phyloP scores from a whole-genome alignment of 1,140 invertebrate genomes.

The Chironomus striatipennis region DNA sequence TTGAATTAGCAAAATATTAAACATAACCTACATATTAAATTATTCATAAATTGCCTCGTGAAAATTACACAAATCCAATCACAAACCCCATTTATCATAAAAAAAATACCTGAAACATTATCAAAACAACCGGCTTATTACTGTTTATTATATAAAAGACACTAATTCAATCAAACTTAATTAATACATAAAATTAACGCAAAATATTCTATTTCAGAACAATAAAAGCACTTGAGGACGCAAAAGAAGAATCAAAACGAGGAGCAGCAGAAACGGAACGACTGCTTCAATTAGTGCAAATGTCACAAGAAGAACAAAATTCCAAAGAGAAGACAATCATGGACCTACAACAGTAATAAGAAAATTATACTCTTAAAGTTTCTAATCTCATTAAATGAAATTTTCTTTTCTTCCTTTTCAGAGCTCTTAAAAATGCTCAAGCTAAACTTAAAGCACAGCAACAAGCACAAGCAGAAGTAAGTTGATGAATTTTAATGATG shows the following conservation, averaged over 20 bases:
- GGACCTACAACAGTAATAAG: conserved; percentile 87
- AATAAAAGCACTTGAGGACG: conserved; percentile 54
- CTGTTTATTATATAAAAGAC: too few species aligned
- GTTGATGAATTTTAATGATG: conserved; percentile 30
- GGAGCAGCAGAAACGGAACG: conserved; percentile 82
- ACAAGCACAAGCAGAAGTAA: conserved; percentile 54
- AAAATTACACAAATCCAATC: too few species aligned
- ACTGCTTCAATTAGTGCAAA: conserved; percentile 83
- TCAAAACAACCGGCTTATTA: neutral
- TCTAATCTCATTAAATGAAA: conserved; percentile 11
- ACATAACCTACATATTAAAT: too few species aligned
- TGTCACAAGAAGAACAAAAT: conserved; percentile 92
- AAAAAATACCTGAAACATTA: neutral
- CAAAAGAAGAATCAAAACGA: conserved; percentile 69
- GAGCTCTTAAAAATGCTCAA: conserved; percentile 80
- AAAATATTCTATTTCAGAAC: conserved; percentile 31
- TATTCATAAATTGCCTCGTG: too few species aligned
- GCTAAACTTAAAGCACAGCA: conserved; percentile 70
- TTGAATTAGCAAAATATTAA: too few species aligned
- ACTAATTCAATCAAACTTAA: too few species aligned
- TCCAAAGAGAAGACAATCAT: conserved; percentile 90
- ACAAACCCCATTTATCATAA: neutral
- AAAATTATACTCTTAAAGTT: conserved; percentile 25
- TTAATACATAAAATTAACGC: too few species aligned
- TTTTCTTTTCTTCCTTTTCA: conserved; percentile 41